Evolutionary conservation across 2,113 vertebrate species (phyloP).

Genomic region (Columba livia): DNA sequence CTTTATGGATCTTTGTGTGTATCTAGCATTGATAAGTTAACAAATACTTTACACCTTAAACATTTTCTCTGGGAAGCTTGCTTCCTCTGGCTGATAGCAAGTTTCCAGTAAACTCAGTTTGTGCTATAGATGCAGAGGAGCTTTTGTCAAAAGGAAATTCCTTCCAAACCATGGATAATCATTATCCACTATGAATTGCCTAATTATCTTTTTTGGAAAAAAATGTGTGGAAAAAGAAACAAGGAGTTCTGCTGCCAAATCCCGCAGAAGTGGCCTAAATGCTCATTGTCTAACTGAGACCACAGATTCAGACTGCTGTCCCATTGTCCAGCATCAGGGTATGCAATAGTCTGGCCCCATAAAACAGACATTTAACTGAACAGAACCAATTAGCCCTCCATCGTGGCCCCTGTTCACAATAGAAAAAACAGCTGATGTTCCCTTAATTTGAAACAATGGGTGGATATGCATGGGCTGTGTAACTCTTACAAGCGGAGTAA

Average conservation of each 20-base stretch:
- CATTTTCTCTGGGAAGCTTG: neutral
- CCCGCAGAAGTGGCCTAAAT: conserved; percentile 10
- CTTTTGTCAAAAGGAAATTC: neutral
- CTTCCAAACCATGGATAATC: neutral
- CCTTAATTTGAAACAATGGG: conserved; percentile 62
- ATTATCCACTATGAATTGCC: neutral
- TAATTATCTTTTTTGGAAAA: neutral
- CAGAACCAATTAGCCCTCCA: conserved; percentile 59
- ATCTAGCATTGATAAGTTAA: neutral
- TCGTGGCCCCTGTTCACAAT: conserved; percentile 44
- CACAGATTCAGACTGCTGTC: neutral
- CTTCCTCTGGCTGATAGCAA: neutral
- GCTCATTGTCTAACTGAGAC: neutral
- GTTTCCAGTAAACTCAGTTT: neutral
- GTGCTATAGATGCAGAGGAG: neutral
- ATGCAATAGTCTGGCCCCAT: conserved; percentile 18
- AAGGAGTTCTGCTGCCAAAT: conserved; percentile 19
- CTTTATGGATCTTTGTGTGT: neutral
- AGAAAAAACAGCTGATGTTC: conserved; percentile 60
- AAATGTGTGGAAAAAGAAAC: conserved; percentile 3
- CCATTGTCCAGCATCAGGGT: conserved; percentile 8
- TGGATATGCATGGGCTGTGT: conserved; percentile 15
- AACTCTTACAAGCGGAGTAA: conserved; percentile 33
- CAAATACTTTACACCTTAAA: neutral
- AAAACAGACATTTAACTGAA: conserved; percentile 51